A percentile compares a stretch with the other conserved stretches of the same genome.
Conservation (phyloP, 2,113 vertebrate genomes). For the Nibea coibor region DNA sequence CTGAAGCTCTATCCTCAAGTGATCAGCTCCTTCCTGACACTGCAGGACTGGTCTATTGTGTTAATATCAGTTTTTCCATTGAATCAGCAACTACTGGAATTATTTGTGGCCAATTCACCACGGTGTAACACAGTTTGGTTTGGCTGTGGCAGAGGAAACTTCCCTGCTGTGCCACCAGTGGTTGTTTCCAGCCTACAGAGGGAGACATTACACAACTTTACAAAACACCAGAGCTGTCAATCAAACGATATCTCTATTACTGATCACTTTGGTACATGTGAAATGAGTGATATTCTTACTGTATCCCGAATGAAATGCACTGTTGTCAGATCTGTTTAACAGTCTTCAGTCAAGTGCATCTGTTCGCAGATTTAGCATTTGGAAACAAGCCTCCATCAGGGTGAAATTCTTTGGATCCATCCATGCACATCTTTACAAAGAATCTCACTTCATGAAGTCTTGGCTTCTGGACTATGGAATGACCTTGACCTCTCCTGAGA, state of each 20-base stretch:
- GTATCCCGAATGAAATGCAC: not conserved
- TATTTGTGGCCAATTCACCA: constrained; percentile 11
- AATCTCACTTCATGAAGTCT: not conserved
- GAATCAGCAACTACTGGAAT: constrained; percentile 20
- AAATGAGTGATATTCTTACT: not conserved
- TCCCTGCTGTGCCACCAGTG: not conserved
- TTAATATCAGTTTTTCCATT: constrained; percentile 8
- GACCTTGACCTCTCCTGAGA: not conserved
- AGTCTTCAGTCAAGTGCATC: not conserved
- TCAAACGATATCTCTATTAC: not conserved
- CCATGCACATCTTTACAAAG: not conserved
- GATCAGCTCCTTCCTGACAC: constrained; percentile 1
- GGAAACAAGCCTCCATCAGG: not conserved
- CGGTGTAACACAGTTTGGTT: constrained; percentile 1
- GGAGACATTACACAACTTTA: constrained; percentile 39
- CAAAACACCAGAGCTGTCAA: not conserved
- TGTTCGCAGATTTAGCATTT: constrained; percentile 2
- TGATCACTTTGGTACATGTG: not conserved
- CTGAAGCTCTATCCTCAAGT: constrained; percentile 10
- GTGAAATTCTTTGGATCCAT: not conserved
- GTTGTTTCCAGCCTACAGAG: constrained; percentile 55
- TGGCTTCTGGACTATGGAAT: not conserved
- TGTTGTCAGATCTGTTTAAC: not conserved
- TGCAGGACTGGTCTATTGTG: not conserved
- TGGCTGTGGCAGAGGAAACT: constrained; percentile 4